Percentiles rank a stretch among this genome's conserved stretches.
phyloP scores from a whole-genome alignment of 2,888 invertebrate species.

The Trichopria drosophilae region DNA sequence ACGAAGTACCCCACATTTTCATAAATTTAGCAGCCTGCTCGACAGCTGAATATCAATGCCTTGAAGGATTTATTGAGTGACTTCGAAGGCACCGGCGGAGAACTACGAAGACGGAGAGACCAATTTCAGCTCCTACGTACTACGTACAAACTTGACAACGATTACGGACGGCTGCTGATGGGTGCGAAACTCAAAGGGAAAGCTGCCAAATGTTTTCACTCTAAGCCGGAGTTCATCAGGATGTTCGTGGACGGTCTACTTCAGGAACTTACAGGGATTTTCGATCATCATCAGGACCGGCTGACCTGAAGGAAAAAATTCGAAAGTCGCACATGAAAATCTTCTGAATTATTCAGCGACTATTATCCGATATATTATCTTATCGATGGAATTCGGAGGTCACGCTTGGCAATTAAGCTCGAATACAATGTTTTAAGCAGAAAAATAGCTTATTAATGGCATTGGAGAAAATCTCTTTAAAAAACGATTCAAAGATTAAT shows the following conservation, averaged over 20 bases:
- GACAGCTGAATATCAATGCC: neutral
- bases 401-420: conserved; percentile 25
- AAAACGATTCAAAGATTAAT: neutral
- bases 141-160: neutral
- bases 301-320: conserved; percentile 1
- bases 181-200: neutral
- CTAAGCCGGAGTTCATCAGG: conserved; percentile 4
- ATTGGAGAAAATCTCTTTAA: conserved; percentile 13
- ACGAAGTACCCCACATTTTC: neutral
- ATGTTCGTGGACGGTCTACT: conserved; percentile 2
- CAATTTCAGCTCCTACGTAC: neutral
- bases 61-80: neutral
- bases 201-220: neutral
- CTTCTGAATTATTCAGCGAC: too few species aligned
- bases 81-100: neutral
- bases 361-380: too few species aligned
- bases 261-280: neutral
- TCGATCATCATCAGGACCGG: conserved; percentile 1
- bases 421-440: conserved; percentile 21
- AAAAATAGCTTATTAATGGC: conserved; percentile 10
- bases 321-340: neutral
- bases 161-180: neutral
- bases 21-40: neutral
- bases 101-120: neutral
- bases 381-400: conserved; percentile 32